phyloP scores from a whole-genome alignment of 2,797 vertebrate species.

The Cryptoblepharus egeriae region DNA sequence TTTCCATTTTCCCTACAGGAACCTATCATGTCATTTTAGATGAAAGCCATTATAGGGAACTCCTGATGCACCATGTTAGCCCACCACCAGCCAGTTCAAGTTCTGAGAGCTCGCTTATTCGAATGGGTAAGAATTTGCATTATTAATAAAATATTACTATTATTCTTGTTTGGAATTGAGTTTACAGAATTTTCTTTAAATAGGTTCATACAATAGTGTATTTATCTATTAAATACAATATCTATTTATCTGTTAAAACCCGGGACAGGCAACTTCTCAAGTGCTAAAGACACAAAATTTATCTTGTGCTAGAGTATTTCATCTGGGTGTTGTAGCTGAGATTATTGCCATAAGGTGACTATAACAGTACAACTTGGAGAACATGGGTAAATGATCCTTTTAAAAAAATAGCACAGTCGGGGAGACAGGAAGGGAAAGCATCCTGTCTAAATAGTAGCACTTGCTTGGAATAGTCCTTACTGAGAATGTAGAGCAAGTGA shows the following conservation, averaged over 20 bases:
- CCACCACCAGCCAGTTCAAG: conserved; percentile 90
- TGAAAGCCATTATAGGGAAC: conserved; percentile 93
- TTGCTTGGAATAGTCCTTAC: too few species aligned
- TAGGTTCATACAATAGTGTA: too few species aligned
- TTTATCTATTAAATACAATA: not conserved
- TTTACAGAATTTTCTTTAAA: not conserved
- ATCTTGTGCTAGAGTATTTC: not conserved
- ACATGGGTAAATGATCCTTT: not conserved
- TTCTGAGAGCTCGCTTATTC: conserved; percentile 96
- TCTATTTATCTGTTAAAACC: not conserved
- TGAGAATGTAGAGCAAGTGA: too few species aligned
- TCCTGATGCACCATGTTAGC: conserved; percentile 90
- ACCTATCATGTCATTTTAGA: conserved; percentile 94
- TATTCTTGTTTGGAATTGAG: not conserved
- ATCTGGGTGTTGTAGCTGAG: not conserved
- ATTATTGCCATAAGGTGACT: not conserved
- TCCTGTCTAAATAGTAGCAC: too few species aligned
- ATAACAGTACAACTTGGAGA: not conserved
- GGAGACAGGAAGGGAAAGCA: too few species aligned
- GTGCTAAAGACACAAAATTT: not conserved
- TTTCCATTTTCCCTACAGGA: conserved; percentile 70
- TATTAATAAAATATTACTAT: too few species aligned
- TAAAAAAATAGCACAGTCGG: too few species aligned
- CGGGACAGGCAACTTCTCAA: not conserved
- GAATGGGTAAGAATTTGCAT: conserved; percentile 87